Percentiles rank a stretch among this genome's conserved stretches.
Conservation (phyloP, 1,140 invertebrate species). For the Temnothorax longispinosus region DNA sequence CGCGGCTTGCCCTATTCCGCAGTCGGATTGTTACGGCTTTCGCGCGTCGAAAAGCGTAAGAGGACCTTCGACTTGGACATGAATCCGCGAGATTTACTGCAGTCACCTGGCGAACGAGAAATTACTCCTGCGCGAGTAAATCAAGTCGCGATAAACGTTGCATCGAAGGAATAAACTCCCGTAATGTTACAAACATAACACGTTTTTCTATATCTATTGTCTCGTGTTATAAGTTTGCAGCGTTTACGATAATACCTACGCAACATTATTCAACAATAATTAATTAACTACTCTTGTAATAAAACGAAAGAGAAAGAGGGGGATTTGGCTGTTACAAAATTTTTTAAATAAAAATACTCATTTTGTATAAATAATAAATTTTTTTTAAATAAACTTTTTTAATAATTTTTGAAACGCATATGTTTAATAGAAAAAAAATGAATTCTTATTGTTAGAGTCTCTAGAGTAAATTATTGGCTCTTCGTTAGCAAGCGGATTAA, state of each 20-base stretch:
- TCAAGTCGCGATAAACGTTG: slow-evolving; percentile 15
- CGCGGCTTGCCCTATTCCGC: slow-evolving; percentile 34
- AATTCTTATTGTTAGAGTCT: background rate
- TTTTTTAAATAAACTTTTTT: background rate
- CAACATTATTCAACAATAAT: background rate
- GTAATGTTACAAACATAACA: background rate
- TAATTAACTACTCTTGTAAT: background rate
- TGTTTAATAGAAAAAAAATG: background rate
- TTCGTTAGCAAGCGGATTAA: background rate
- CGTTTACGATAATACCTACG: background rate
- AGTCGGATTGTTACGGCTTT: slow-evolving; percentile 51
- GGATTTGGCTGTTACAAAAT: background rate
- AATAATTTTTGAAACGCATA: background rate
- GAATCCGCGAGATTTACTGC: slow-evolving; percentile 22
- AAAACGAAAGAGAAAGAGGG: background rate
- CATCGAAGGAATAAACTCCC: background rate
- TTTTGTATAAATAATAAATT: background rate
- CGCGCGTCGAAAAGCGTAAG: slow-evolving; percentile 16
- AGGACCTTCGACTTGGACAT: slow-evolving; percentile 25
- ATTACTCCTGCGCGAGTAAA: slow-evolving; percentile 14
- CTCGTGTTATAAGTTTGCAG: background rate
- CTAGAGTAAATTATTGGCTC: background rate
- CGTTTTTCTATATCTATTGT: background rate
- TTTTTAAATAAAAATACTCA: background rate
- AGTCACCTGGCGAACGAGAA: slow-evolving; percentile 6